Conservation (phyloP, 2,797 vertebrate species). For the Halcyon leucocephala region DNA sequence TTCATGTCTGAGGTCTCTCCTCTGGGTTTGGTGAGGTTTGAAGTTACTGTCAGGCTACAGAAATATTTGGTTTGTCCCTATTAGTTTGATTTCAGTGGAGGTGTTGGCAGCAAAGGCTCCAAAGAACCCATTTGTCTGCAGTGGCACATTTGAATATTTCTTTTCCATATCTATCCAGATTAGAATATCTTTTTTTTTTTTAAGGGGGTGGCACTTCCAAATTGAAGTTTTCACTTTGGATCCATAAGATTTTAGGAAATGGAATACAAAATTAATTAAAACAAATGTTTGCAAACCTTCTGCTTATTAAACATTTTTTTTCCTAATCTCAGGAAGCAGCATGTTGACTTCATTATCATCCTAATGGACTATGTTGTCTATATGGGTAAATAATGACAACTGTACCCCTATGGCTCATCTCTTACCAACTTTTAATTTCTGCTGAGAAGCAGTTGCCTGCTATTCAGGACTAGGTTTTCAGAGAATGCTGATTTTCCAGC, state of each 20-base stretch:
- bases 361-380: neutral
- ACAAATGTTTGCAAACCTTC: neutral
- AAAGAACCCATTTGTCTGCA: neutral
- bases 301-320: constrained; percentile 16
- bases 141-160: neutral
- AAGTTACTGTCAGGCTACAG: neutral
- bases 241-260: neutral
- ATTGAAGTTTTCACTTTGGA: neutral
- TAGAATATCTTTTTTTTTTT: neutral
- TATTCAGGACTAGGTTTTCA: neutral
- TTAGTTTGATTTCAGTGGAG: neutral
- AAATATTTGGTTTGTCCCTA: neutral
- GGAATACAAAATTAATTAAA: neutral
- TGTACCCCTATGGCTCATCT: neutral
- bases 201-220: neutral
- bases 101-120: neutral
- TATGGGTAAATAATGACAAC: neutral
- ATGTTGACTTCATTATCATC: neutral
- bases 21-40: neutral
- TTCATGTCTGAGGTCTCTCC: neutral
- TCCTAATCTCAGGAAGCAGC: neutral
- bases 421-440: neutral
- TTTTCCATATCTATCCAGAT: neutral
- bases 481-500: neutral
- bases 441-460: neutral